Evolutionary conservation across 2,113 vertebrate genomes (phyloP), one percentile per base, ranked within the genome.

Genomic region (Oophaga pumilio): DNA sequence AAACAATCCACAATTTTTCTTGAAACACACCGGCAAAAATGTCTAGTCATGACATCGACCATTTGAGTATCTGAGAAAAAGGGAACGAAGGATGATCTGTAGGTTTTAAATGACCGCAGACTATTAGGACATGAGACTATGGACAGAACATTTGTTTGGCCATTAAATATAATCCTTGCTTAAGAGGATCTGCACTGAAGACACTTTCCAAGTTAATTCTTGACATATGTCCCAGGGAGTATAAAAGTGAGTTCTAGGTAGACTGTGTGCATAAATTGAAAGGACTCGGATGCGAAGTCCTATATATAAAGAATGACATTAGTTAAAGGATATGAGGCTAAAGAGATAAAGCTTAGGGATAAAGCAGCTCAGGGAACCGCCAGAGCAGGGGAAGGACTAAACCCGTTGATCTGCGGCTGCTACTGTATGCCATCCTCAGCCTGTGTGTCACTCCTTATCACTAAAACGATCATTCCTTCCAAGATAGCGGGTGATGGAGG

Each of bases 281-380:
- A 50, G 6, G 43, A 49, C 60, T 15, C 14, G n/a, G 76, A 20
- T 12, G n/a, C 9, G 49, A 12, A 82, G 43, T 15, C 60, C 80
- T 64, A 64, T 64, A 59, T 76, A 43, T 76, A 85, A 43, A 59
- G 64, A 52, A 43, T 22, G n/a, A 73, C 68, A 85, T 59, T 22
- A 49, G 69, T 80, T 66, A 81, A 73, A 71, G 24, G 62, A 71
- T 56, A 64, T 17, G 50, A 24, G 26, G 85, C 85, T 81, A 43
- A 82, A 73, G 57, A n/a, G 86, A 82, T 87, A 87, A 87, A 74
- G 66, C 68, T 82, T 82, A 74, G 3, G 8, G 28, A 81, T 87
- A 74, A 87, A 87, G 28, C 86, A 52, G 77, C 64, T 74, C 22
- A 87, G 68, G 22, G 79, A 15, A 26, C 28, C 28, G 64, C 11